Evolutionary conservation across 2,888 invertebrate species (phyloP).

Genomic region (Liodrosophila aerea): DNA sequence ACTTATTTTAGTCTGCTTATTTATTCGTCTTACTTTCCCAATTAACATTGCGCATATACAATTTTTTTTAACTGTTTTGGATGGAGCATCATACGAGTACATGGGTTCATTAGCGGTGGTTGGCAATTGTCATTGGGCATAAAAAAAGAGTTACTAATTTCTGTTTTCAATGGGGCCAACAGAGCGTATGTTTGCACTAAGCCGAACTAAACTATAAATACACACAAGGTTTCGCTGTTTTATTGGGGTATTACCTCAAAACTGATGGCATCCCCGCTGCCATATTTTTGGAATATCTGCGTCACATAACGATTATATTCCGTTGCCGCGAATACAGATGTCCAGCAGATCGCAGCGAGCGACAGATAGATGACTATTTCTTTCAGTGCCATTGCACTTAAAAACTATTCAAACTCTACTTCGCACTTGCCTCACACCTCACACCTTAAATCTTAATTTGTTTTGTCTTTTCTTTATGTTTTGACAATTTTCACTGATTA

Average conservation of each 20-base stretch:
- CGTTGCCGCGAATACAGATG: constrained; percentile 53
- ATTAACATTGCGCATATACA: constrained; percentile 1
- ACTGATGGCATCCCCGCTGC: constrained; percentile 80
- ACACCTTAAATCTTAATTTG: too few species aligned
- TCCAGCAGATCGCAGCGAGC: constrained; percentile 15
- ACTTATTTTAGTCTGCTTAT: neutral
- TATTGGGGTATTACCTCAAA: constrained; percentile 77
- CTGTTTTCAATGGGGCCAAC: constrained; percentile 13
- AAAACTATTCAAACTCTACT: too few species aligned
- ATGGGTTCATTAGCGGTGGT: constrained; percentile 4
- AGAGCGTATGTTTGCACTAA: constrained; percentile 10
- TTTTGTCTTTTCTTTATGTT: too few species aligned
- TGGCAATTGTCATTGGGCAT: constrained; percentile 8
- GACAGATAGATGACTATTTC: constrained; percentile 27
- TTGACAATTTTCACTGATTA: constrained; percentile 6
- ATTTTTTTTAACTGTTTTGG: neutral
- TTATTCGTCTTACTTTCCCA: constrained; percentile 36
- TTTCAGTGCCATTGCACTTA: constrained; percentile 43
- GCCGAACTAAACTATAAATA: neutral
- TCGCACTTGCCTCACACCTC: too few species aligned
- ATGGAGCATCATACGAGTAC: neutral
- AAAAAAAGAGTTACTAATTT: constrained; percentile 49
- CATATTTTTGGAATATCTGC: constrained; percentile 82
- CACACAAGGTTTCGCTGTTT: neutral
- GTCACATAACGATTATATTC: constrained; percentile 82